Base-by-base conservation (phyloP, 2,888 invertebrate species). In the Megaustenia siamemsis region DNA sequence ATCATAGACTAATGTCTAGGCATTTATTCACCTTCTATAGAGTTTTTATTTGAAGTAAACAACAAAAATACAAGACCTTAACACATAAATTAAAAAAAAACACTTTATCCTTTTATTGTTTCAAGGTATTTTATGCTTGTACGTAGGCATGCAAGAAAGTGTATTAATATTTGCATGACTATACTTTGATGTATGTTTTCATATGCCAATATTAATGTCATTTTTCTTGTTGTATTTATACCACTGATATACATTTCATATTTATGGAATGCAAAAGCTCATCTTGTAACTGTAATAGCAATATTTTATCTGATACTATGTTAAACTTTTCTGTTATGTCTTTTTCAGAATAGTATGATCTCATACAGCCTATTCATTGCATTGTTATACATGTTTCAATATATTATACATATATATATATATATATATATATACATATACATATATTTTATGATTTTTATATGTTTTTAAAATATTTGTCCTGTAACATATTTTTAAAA, bases 191-290 rank as follows among this genome's bases (percentile, higher is more conserved):
- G 40, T 56, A 38, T 38, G 56, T n/a, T 77, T 4, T 38, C 24
- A 38, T 77, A 38, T 77, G 40, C 24, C n/a, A 60, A 24, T 60
- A 60, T 56, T 24, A 24, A 40, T 77, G 24, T 56, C 8, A 53
- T 4, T 28, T 68, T 45, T 8, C n/a, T 24, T 24, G 53, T 76
- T 35, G 3, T 8, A 35, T 35, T 35, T 56, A 40, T 40, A 10
- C 12, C 49, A 49, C 21, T 75, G n/a, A n/a, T 49, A 49, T 12
- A 56, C 8, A 18, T n/a, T 49, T 10, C 40, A n/a, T 68, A 38
- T 68, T 24, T 76, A 53, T 49, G 28, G 38, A 80, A 80, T 53
- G 40, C 69, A 80, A 68, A n/a, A 18, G 53, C 66, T 80, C 69
- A 69, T 53, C 69, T 43, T 38, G 32, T 69, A 53, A 24, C 49